A percentile compares a stretch with the other conserved stretches of the same genome.
phyloP scores from a whole-genome alignment of 1,140 invertebrate species.

The Drosophila micromelanica region DNA sequence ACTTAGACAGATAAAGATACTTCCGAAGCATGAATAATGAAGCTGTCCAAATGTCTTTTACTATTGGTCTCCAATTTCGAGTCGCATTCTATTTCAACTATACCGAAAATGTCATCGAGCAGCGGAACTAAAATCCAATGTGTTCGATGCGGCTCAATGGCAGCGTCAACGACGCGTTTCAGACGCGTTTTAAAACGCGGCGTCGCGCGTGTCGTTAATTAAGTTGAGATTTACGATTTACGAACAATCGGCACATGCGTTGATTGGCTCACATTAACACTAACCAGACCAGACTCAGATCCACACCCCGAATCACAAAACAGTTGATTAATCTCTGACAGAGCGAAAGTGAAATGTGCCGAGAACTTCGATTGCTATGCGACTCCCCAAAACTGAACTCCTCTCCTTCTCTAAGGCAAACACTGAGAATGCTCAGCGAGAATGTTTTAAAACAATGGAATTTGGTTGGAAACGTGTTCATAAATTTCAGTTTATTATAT shows the following conservation, averaged over 20 bases:
- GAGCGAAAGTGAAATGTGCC: constrained; percentile 26
- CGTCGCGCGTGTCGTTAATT: constrained; percentile 72
- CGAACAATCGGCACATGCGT: constrained; percentile 33
- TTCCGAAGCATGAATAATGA: not conserved
- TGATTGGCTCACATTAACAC: constrained; percentile 54
- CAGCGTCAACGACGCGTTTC: constrained; percentile 56
- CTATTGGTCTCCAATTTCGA: not conserved
- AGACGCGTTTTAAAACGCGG: constrained; percentile 53
- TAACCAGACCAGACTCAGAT: constrained; percentile 15
- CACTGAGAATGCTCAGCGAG: not conserved
- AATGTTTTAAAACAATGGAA: not conserved
- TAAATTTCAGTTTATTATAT: constrained; percentile 60
- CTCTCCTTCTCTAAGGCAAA: not conserved
- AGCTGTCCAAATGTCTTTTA: not conserved
- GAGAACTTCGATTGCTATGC: not conserved
- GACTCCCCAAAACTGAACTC: constrained; percentile 13
- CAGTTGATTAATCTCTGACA: constrained; percentile 37
- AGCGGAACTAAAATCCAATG: constrained; percentile 40
- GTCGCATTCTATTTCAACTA: not conserved
- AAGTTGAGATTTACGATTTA: constrained; percentile 73
- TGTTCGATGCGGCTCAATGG: constrained; percentile 53
- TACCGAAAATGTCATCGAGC: constrained; percentile 3
- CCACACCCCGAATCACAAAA: not conserved
- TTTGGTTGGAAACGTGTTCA: constrained; percentile 33
- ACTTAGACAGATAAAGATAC: not conserved